These are phyloP conservation scores for Scaptomyza pallida DNA, from an alignment of 1,140 invertebrate species.

Conservation along the genomic window DNA sequence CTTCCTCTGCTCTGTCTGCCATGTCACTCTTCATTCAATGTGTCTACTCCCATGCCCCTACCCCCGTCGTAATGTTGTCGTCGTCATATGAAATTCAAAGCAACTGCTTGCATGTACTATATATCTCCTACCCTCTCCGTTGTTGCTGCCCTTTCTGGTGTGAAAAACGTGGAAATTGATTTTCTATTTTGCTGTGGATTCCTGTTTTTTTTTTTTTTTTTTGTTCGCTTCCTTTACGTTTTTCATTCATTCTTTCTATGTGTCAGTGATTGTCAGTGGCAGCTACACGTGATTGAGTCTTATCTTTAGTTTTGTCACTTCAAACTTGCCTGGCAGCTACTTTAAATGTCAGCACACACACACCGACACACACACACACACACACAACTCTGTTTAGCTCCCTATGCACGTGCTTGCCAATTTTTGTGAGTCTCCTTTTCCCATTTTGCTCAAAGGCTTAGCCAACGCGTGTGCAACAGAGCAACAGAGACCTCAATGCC, in stretches of 20 bases:
- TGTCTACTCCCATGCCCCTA: not conserved
- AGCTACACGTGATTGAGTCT: slow-evolving; percentile 81
- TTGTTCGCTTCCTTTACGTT: not conserved
- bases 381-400: not conserved
- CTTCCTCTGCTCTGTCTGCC: slow-evolving; percentile 6
- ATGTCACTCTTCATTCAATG: slow-evolving; percentile 76
- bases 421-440: slow-evolving; percentile 50
- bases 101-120: slow-evolving; percentile 69
- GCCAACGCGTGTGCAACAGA: slow-evolving; percentile 51
- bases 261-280: slow-evolving; percentile 65
- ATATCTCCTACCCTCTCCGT: not conserved
- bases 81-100: slow-evolving; percentile 71
- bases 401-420: slow-evolving; percentile 62
- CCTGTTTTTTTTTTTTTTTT: slow-evolving; percentile 28
- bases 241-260: slow-evolving; percentile 6
- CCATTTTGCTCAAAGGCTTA: slow-evolving; percentile 61
- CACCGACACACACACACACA: not conserved
- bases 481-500: slow-evolving; percentile 5
- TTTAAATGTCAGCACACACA: slow-evolving; percentile 78
- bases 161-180: slow-evolving; percentile 79
- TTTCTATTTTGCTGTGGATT: slow-evolving; percentile 73
- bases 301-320: slow-evolving; percentile 82
- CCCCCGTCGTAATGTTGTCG: slow-evolving; percentile 16
- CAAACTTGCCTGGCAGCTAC: slow-evolving; percentile 74
- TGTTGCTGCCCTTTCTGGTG: slow-evolving; percentile 31